A percentile compares a stretch with the other conserved stretches of the same genome.
phyloP scores from a whole-genome alignment of 2,113 vertebrate genomes.

The Gambusia affinis region DNA sequence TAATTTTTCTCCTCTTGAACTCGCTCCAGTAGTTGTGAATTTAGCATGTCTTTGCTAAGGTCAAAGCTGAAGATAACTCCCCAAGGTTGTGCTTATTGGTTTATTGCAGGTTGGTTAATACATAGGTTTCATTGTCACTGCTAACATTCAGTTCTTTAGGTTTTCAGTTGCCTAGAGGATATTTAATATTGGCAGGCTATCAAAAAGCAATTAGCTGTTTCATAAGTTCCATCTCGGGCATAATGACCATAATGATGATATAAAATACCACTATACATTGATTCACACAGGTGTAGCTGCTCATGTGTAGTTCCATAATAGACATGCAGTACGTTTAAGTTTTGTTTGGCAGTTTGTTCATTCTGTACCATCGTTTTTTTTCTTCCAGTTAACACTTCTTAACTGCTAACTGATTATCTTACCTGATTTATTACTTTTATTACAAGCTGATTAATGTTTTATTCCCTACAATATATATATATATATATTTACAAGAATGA shows the following conservation, averaged over 20 bases:
- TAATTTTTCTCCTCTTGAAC: conserved; percentile 21
- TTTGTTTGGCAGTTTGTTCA: not conserved
- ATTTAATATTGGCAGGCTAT: not conserved
- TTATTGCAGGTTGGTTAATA: conserved; percentile 34
- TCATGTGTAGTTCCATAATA: no score
- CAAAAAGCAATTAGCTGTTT: conserved; percentile 50
- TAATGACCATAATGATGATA: conserved; percentile 31
- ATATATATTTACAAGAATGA: not conserved
- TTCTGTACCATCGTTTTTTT: not conserved
- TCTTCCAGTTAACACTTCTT: not conserved
- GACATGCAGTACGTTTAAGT: not conserved
- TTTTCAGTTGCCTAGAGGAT: conserved; percentile 13
- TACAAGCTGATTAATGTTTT: not conserved
- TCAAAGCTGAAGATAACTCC: conserved; percentile 48
- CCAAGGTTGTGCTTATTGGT: conserved; percentile 12
- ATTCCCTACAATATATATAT: not conserved
- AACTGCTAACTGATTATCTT: not conserved
- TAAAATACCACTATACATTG: not conserved
- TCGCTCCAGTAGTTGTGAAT: conserved; percentile 7
- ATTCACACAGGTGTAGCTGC: not conserved
- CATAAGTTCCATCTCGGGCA: conserved; percentile 44
- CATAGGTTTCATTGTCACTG: conserved; percentile 27
- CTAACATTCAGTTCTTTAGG: conserved; percentile 39
- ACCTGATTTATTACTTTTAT: not conserved
- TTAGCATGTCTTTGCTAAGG: conserved; percentile 22